Conservation (phyloP, 2,113 vertebrate genomes). For the Apaloderma vittatum region DNA sequence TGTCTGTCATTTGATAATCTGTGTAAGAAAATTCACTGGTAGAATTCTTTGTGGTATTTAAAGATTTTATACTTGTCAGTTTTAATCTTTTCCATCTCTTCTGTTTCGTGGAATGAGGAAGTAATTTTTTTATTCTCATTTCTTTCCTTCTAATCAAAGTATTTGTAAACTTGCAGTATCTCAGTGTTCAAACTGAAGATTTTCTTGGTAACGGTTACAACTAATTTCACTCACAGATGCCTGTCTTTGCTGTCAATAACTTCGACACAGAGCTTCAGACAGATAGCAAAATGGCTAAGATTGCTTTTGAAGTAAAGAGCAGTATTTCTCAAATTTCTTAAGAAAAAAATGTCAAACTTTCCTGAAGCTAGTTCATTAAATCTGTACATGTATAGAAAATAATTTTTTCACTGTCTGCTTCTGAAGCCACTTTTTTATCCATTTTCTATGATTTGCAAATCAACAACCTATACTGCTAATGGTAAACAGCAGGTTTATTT, state of each 20-base stretch:
- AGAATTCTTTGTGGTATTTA: conserved; percentile 30
- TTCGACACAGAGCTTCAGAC: neutral
- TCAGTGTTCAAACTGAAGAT: neutral
- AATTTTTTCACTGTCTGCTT: neutral
- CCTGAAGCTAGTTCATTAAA: neutral
- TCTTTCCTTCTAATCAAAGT: conserved; percentile 17
- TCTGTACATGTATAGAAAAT: neutral
- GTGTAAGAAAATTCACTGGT: neutral
- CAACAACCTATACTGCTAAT: neutral
- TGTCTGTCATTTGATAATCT: conserved; percentile 12
- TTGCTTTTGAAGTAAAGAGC: neutral
- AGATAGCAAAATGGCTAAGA: neutral
- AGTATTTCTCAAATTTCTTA: neutral
- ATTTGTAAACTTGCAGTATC: conserved; percentile 42
- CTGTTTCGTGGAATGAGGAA: conserved; percentile 10
- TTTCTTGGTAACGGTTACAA: neutral
- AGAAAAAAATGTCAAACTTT: neutral
- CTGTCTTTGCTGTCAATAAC: neutral
- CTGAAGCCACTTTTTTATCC: neutral
- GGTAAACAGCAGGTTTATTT: neutral
- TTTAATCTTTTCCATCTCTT: conserved; percentile 64
- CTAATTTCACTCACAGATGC: neutral
- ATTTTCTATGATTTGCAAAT: neutral
- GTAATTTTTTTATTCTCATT: conserved; percentile 23
- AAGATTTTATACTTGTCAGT: conserved; percentile 34